Evolutionary conservation across 2,797 vertebrate genomes (phyloP).

Genomic region (Cyprinodon diabolis): DNA sequence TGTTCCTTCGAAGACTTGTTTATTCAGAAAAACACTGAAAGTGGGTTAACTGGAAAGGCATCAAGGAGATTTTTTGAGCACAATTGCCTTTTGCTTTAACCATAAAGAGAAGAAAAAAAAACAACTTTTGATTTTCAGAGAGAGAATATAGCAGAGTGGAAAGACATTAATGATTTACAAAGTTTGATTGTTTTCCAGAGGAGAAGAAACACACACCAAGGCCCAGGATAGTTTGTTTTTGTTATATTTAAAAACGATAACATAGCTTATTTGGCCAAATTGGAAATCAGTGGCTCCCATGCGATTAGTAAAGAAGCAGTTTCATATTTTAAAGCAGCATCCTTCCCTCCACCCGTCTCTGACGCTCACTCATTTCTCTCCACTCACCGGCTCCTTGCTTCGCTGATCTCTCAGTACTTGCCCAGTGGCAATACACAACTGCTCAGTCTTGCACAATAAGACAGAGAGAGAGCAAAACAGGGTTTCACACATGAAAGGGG

Average conservation of each 20-base stretch:
- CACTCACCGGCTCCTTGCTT: slow-evolving; percentile 90
- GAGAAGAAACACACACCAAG: slow-evolving; percentile 77
- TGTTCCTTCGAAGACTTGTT: slow-evolving; percentile 73
- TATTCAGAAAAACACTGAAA: slow-evolving; percentile 75
- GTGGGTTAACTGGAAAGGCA: slow-evolving; percentile 82
- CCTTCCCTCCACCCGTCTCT: slow-evolving; percentile 59
- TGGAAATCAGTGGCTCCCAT: slow-evolving; percentile 77
- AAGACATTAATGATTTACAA: slow-evolving; percentile 82
- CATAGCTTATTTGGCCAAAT: slow-evolving; percentile 77
- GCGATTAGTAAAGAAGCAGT: slow-evolving; percentile 75
- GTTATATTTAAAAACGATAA: slow-evolving; percentile 78
- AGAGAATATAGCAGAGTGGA: slow-evolving; percentile 77
- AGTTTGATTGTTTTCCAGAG: slow-evolving; percentile 86
- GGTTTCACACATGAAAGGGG: slow-evolving; percentile 79
- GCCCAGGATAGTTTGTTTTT: slow-evolving; percentile 80
- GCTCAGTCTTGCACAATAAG: slow-evolving; percentile 89
- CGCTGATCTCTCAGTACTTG: slow-evolving; percentile 88
- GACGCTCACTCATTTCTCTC: slow-evolving; percentile 65
- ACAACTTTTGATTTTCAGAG: slow-evolving; percentile 79
- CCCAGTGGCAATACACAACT: slow-evolving; percentile 92
- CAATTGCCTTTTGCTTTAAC: slow-evolving; percentile 80
- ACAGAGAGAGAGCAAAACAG: slow-evolving; percentile 78
- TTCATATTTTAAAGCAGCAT: slow-evolving; percentile 76
- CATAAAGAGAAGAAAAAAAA: slow-evolving; percentile 58
- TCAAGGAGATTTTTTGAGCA: slow-evolving; percentile 83